Percentiles rank a stretch among this genome's conserved stretches.
These are phyloP conservation scores for Oenanthe melanoleuca DNA, from an alignment of 2,113 vertebrate species.

Conservation along the genomic window DNA sequence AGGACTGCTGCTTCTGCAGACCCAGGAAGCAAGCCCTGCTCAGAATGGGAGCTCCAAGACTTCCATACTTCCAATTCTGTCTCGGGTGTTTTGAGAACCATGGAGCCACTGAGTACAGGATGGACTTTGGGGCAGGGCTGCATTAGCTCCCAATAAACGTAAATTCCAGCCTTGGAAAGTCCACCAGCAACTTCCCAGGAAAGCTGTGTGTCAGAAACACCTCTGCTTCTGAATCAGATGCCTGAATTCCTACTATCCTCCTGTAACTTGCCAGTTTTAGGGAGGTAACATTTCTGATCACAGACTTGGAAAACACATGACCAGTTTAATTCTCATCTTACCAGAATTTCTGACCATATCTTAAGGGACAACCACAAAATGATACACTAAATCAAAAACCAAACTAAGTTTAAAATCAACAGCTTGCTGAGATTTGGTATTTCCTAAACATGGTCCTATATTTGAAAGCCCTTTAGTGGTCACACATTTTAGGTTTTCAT, in stretches of 20 bases:
- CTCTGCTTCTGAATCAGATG: neutral
- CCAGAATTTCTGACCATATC: neutral
- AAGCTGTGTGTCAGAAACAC: neutral
- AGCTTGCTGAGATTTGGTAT: neutral
- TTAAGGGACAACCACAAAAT: neutral
- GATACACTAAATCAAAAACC: neutral
- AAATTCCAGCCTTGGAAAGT: neutral
- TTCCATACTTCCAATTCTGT: neutral
- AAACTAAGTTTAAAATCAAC: neutral
- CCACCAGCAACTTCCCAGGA: neutral
- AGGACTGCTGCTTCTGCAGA: neutral
- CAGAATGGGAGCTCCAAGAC: neutral
- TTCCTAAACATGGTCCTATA: neutral
- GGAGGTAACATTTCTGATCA: neutral
- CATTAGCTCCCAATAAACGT: neutral
- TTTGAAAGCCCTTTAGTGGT: neutral
- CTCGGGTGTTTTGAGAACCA: neutral
- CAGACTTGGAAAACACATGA: neutral
- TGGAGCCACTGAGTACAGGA: neutral
- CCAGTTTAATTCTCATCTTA: neutral
- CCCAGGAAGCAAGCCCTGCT: neutral
- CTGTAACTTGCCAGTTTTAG: neutral
- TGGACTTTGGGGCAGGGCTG: neutral
- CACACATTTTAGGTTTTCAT: neutral
- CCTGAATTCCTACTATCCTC: neutral